A percentile compares a stretch with the other conserved stretches of the same genome.
Conservation (phyloP, 1,140 invertebrate species). For the Lucilia sericata region DNA sequence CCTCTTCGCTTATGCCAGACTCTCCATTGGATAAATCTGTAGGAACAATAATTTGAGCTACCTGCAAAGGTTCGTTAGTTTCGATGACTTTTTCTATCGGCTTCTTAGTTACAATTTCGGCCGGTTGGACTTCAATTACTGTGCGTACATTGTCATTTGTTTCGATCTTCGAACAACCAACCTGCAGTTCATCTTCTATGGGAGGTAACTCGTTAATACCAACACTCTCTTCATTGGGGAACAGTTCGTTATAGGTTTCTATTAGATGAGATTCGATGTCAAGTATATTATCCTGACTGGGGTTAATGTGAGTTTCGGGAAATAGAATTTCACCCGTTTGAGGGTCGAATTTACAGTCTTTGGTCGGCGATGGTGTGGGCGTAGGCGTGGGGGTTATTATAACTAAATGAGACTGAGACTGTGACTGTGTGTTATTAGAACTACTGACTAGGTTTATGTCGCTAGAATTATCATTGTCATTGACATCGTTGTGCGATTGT, state of each 20-base stretch:
- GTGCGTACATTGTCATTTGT: conserved; percentile 51
- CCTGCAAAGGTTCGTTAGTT: neutral
- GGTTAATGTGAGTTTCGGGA: neutral
- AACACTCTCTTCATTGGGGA: conserved; percentile 53
- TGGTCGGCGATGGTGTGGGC: neutral
- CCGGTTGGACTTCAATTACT: conserved; percentile 64
- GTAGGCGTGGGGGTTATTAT: conserved; percentile 34
- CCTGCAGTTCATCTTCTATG: conserved; percentile 59
- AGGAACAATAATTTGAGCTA: neutral
- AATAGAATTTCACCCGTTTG: conserved; percentile 6
- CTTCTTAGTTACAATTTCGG: conserved; percentile 57
- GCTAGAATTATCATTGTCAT: conserved; percentile 31
- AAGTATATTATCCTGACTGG: conserved; percentile 50
- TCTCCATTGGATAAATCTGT: conserved; percentile 22
- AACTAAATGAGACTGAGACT: conserved; percentile 22
- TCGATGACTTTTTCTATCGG: conserved; percentile 52
- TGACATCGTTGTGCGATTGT: conserved; percentile 35
- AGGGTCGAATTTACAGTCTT: conserved; percentile 28
- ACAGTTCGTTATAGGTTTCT: conserved; percentile 56
- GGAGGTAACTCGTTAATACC: conserved; percentile 63
- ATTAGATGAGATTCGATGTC: conserved; percentile 66
- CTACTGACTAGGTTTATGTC: conserved; percentile 34
- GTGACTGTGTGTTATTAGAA: conserved; percentile 22
- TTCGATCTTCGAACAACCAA: conserved; percentile 60
- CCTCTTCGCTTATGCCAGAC: neutral